Evolutionary conservation across 1,140 invertebrate species (phyloP).

Genomic region (Belonocnema kinseyi): DNA sequence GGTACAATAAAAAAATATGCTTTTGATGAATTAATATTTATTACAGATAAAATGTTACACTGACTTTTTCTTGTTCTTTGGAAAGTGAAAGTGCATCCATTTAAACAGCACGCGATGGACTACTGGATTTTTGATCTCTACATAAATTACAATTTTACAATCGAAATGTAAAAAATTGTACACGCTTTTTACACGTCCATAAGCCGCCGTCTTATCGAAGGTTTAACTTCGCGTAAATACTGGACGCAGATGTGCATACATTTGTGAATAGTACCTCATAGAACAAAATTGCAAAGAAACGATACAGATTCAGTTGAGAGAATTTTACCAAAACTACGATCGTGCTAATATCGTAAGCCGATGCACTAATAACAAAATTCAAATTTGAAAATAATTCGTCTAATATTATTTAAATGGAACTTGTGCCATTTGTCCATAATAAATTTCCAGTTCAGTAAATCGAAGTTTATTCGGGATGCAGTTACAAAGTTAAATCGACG

Average conservation of each 20-base stretch:
- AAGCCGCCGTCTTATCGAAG: background rate
- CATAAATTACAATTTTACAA: conserved; percentile 67
- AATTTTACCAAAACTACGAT: conserved; percentile 17
- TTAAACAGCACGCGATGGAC: conserved; percentile 55
- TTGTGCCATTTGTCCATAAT: conserved; percentile 1
- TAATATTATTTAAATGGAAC: background rate
- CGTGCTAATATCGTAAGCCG: background rate
- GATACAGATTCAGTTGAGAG: conserved; percentile 16
- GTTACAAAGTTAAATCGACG: background rate
- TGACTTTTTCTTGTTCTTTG: conserved; percentile 57
- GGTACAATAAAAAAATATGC: background rate
- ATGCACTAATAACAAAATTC: background rate
- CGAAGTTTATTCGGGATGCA: background rate
- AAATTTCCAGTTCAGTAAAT: background rate
- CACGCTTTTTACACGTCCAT: conserved; percentile 58
- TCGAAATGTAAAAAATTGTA: conserved; percentile 64
- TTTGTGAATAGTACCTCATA: conserved; percentile 43
- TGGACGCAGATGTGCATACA: conserved; percentile 42
- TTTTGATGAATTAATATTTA: conserved; percentile 51
- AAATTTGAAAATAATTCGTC: background rate
- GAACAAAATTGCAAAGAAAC: conserved; percentile 32
- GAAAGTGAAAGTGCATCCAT: conserved; percentile 64
- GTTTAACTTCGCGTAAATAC: conserved; percentile 37
- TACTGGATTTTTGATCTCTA: conserved; percentile 36
- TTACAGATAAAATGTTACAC: conserved; percentile 65